A percentile compares a stretch with the other conserved stretches of the same genome.
Conservation (phyloP, 2,113 vertebrate genomes). For the Macrotis lagotis region DNA sequence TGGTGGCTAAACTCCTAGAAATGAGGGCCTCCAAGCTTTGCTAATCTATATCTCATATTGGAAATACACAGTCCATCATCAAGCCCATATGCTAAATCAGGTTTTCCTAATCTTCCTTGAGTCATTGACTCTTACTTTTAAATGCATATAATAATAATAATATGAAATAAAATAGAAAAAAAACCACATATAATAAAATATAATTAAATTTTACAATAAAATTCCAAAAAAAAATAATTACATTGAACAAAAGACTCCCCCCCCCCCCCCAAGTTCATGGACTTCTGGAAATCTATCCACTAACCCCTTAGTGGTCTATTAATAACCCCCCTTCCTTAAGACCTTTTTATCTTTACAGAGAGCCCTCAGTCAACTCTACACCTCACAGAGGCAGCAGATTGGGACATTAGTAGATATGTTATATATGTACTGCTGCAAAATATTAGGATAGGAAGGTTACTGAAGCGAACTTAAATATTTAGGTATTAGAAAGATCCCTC, state of each 20-base stretch:
- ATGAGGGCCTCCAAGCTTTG: not conserved
- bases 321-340: not conserved
- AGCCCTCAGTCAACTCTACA: not conserved
- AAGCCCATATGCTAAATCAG: not conserved
- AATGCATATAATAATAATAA: not conserved
- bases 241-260: not conserved
- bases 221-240: not conserved
- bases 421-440: conserved; percentile 4
- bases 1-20: not conserved
- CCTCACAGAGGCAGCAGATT: not conserved
- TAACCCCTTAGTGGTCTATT: not conserved
- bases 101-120: not conserved
- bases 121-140: not conserved
- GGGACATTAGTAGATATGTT: not conserved
- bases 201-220: too few species aligned
- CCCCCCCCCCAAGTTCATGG: not conserved
- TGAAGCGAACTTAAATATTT: not conserved
- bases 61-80: not conserved
- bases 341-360: not conserved
- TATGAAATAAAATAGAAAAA: not conserved
- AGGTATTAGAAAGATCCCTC: not conserved
- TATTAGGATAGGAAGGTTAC: conserved; percentile 20
- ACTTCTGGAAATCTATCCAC: not conserved
- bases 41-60: not conserved
- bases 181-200: not conserved